Conservation (phyloP, 2,797 vertebrate genomes). For the Anisognathus igniventris region DNA sequence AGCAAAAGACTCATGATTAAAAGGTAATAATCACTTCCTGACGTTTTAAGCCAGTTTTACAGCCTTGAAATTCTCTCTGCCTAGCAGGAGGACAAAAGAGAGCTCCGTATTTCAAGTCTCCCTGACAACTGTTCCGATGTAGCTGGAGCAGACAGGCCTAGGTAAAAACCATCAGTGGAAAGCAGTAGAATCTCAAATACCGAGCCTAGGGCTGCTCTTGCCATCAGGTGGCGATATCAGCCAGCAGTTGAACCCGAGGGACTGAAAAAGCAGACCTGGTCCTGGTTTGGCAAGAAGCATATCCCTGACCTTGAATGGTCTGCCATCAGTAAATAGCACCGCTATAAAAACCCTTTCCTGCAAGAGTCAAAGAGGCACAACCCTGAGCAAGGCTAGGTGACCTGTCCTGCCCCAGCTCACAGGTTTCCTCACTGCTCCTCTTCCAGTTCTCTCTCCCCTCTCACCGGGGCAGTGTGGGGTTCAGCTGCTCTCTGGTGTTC, state of each 20-base stretch:
- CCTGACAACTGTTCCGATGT: not conserved
- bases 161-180: rapidly evolving
- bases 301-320: not conserved
- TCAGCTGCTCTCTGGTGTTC: rapidly evolving
- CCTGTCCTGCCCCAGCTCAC: rapidly evolving
- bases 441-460: not conserved
- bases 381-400: not conserved
- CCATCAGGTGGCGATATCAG: slow-evolving; percentile 17
- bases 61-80: not conserved
- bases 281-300: not conserved
- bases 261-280: rapidly evolving
- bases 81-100: not conserved
- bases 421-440: too few relatives aligned
- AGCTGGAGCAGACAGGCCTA: rapidly evolving
- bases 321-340: not conserved
- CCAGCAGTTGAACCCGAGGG: not conserved
- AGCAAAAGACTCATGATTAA: rapidly evolving
- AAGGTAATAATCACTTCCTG: not conserved
- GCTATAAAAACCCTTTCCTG: not conserved
- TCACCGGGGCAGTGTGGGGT: rapidly evolving
- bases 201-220: not conserved
- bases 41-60: not conserved
- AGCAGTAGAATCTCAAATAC: rapidly evolving
- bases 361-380: not conserved
- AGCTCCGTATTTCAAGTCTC: not conserved